Conservation (phyloP, 2,113 vertebrate genomes). For the Ceyx margarethae region DNA sequence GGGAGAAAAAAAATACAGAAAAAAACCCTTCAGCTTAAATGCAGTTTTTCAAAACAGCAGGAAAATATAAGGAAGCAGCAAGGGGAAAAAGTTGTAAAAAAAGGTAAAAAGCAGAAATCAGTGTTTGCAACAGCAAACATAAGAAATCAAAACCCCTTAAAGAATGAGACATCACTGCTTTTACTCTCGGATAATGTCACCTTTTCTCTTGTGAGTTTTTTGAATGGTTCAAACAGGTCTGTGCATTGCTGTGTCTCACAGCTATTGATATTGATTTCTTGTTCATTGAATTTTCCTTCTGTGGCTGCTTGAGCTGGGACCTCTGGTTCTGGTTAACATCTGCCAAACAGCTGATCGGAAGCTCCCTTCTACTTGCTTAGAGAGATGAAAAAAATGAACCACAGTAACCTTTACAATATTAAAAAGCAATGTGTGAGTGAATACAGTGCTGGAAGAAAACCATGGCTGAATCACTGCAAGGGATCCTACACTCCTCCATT, state of each 20-base stretch:
- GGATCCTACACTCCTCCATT: neutral
- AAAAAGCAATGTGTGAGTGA: neutral
- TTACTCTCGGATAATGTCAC: neutral
- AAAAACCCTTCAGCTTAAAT: slow-evolving; percentile 77
- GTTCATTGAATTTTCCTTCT: slow-evolving; percentile 37
- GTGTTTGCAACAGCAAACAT: slow-evolving; percentile 63
- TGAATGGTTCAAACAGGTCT: neutral
- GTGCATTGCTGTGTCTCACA: slow-evolving; percentile 9
- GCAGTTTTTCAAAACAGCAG: slow-evolving; percentile 66
- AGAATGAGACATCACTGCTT: neutral
- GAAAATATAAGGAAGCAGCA: slow-evolving; percentile 67
- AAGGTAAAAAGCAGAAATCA: slow-evolving; percentile 62
- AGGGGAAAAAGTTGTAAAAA: slow-evolving; percentile 4
- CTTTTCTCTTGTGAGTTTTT: slow-evolving; percentile 10
- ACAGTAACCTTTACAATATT: neutral
- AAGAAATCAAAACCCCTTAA: slow-evolving; percentile 34
- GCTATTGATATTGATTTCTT: slow-evolving; percentile 43
- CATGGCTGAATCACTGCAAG: neutral
- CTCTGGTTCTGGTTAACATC: slow-evolving; percentile 45
- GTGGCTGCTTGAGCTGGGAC: neutral
- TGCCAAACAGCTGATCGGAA: slow-evolving; percentile 12
- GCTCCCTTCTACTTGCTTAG: neutral
- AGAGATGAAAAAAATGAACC: neutral
- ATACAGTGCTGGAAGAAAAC: neutral
- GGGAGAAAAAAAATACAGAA: slow-evolving; percentile 75